A percentile compares a stretch with the other conserved stretches of the same genome.
phyloP scores from a whole-genome alignment of 2,113 vertebrate species.

The Oncorhynchus nerka region DNA sequence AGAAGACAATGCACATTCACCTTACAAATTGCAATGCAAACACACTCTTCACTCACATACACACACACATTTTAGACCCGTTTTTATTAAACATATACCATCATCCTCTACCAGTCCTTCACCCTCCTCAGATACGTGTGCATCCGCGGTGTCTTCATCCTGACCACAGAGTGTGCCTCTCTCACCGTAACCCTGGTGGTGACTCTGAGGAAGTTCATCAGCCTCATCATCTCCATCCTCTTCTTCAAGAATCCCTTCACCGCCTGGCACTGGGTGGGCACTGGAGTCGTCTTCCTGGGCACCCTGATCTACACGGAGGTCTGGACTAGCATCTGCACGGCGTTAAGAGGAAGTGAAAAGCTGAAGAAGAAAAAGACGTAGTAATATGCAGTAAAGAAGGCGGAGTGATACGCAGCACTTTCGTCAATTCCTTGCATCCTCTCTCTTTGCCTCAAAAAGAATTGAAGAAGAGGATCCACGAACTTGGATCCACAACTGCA shows the following conservation, averaged over 20 bases:
- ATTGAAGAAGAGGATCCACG: too few relatives aligned
- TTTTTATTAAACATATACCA: background rate
- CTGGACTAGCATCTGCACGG: conserved; percentile 72
- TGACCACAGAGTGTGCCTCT: conserved; percentile 94
- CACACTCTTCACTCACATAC: too few relatives aligned
- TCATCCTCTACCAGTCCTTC: conserved; percentile 45
- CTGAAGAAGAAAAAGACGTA: conserved; percentile 71
- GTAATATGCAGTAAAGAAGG: conserved; percentile 64
- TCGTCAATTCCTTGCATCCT: too few relatives aligned
- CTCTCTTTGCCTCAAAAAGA: too few relatives aligned
- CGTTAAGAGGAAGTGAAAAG: conserved; percentile 41
- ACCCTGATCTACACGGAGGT: conserved; percentile 93
- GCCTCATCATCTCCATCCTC: conserved; percentile 95
- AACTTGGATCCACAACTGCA: too few relatives aligned
- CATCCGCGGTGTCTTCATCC: conserved; percentile 91
- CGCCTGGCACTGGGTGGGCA: conserved; percentile 93
- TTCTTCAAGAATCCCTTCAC: conserved; percentile 96
- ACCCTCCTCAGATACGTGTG: conserved; percentile 84
- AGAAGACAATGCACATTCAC: too few relatives aligned
- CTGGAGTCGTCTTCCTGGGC: conserved; percentile 84
- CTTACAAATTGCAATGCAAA: too few relatives aligned
- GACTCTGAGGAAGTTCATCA: conserved; percentile 94
- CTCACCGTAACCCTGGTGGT: conserved; percentile 95
- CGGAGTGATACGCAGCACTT: conserved; percentile 51
- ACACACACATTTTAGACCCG: too few relatives aligned